Conservation (phyloP, 1,140 invertebrate genomes). For the Trichogramma pretiosum region DNA sequence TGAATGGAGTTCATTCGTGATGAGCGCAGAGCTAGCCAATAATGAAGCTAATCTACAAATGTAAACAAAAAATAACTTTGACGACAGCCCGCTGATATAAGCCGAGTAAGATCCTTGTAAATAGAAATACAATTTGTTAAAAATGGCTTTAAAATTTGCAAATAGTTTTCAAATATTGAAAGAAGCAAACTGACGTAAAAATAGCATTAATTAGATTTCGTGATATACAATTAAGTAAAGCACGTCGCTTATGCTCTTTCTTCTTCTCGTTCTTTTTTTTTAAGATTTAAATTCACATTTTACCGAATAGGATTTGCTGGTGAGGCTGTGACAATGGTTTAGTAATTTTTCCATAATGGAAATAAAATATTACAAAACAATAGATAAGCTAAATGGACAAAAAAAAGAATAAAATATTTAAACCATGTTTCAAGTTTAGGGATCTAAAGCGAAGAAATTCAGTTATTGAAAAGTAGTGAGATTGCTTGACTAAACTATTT, state of each 20-base stretch:
- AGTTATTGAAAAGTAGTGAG: too few relatives aligned
- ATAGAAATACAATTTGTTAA: constrained; percentile 28
- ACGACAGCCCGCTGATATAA: constrained; percentile 20
- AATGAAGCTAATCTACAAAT: constrained; percentile 3
- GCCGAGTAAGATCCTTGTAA: constrained; percentile 24
- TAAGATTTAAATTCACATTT: too few relatives aligned
- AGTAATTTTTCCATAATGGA: constrained; percentile 8
- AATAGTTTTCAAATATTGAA: constrained; percentile 6
- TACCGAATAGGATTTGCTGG: constrained; percentile 20
- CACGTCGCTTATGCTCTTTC: too few relatives aligned
- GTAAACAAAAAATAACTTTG: constrained; percentile 5
- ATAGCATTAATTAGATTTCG: too few relatives aligned
- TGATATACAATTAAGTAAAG: too few relatives aligned
- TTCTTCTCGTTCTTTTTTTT: too few relatives aligned
- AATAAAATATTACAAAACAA: constrained; percentile 11
- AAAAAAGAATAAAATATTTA: constrained; percentile 5
- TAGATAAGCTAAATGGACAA: constrained; percentile 12
- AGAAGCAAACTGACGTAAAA: too few relatives aligned
- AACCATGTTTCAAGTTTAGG: too few relatives aligned
- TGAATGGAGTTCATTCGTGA: constrained; percentile 34
- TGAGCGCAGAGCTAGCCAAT: constrained; percentile 26
- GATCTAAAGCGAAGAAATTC: too few relatives aligned
- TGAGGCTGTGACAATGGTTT: constrained; percentile 22
- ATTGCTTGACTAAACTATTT: too few relatives aligned
- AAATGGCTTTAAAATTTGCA: constrained; percentile 13